phyloP scores from a whole-genome alignment of 1,140 invertebrate genomes.

The Prorops nasuta region DNA sequence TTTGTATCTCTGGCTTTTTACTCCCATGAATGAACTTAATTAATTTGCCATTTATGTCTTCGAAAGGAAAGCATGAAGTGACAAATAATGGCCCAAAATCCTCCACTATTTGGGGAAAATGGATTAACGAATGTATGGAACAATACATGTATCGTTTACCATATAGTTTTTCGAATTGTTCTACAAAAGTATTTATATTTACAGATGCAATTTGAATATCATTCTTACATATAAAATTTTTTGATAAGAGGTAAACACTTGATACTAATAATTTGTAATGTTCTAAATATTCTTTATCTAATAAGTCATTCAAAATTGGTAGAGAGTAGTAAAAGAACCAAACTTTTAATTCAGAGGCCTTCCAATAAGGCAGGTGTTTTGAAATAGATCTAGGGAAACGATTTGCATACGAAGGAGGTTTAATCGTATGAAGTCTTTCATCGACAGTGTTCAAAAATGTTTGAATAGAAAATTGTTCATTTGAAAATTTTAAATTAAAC shows the following conservation, averaged over 20 bases:
- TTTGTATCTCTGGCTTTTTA: too few species aligned
- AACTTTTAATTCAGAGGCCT: conserved; percentile 2
- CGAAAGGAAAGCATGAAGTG: conserved; percentile 25
- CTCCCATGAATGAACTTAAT: conserved; percentile 20
- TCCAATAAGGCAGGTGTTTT: background rate
- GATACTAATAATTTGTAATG: too few species aligned
- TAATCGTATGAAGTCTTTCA: background rate
- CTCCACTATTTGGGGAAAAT: conserved; percentile 20
- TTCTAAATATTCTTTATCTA: too few species aligned
- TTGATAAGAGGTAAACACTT: background rate
- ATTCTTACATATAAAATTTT: conserved; percentile 7
- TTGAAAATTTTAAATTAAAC: background rate
- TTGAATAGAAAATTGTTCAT: background rate
- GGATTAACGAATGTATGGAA: conserved; percentile 25
- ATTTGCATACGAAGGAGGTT: background rate
- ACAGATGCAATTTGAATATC: conserved; percentile 2
- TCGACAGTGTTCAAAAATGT: background rate
- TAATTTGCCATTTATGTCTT: conserved; percentile 24
- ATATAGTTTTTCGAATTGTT: conserved; percentile 16
- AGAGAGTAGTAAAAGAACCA: too few species aligned
- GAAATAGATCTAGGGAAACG: background rate
- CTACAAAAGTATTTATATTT: conserved; percentile 17
- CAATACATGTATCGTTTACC: conserved; percentile 17
- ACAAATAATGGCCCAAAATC: conserved; percentile 27
- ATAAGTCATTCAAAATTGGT: too few species aligned